phyloP scores from a whole-genome alignment of 2,797 vertebrate genomes.

The Betta splendens region DNA sequence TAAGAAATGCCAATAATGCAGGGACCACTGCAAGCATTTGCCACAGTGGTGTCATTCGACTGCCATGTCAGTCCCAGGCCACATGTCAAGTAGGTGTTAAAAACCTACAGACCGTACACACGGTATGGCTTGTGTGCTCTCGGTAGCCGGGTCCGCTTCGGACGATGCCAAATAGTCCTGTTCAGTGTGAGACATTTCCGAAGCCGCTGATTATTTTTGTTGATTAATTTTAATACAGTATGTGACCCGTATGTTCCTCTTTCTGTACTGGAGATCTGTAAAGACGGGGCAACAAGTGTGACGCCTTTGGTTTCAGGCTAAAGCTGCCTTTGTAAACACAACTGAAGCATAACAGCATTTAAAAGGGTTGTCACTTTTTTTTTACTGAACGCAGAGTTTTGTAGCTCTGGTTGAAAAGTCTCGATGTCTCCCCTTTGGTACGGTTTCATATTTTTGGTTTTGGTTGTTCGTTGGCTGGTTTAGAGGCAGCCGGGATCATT shows the following conservation, averaged over 20 bases:
- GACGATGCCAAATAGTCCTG: too few relatives aligned
- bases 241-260: constrained; percentile 26
- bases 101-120: not conserved
- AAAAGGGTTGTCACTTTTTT: too few relatives aligned
- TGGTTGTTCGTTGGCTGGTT: too few relatives aligned
- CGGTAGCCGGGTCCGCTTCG: not conserved
- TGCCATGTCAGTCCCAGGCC: not conserved
- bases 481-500: not conserved
- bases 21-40: constrained; percentile 1
- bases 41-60: not conserved
- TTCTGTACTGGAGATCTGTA: not conserved
- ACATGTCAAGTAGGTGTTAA: not conserved
- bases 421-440: too few relatives aligned
- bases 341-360: not conserved
- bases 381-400: too few relatives aligned
- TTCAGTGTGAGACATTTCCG: not conserved
- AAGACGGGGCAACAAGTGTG: not conserved
- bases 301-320: not conserved
- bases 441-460: too few relatives aligned
- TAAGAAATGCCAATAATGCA: not conserved
- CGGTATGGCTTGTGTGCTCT: not conserved
- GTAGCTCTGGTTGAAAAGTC: too few relatives aligned
- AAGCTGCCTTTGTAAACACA: not conserved
- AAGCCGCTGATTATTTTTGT: not conserved
- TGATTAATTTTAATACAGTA: constrained; percentile 22